These are phyloP conservation scores for Lontra canadensis DNA, from an alignment of 2,113 vertebrate genomes.

Conservation along the genomic window DNA sequence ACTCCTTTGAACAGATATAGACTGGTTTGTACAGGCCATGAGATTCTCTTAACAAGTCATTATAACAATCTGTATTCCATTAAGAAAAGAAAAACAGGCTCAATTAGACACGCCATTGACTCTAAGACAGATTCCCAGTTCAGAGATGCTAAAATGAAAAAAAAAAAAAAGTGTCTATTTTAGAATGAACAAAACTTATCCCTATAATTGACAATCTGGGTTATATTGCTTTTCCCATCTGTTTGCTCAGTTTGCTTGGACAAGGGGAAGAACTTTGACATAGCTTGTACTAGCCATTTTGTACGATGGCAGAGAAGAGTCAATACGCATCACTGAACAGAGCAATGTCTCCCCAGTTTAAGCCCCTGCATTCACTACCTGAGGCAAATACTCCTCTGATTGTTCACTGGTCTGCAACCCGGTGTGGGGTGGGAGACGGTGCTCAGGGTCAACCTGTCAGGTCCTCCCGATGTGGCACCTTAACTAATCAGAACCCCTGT, in stretches of 20 bases:
- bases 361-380: neutral
- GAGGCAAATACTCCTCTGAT: neutral
- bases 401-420: neutral
- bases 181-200: neutral
- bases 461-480: neutral
- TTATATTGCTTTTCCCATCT: neutral
- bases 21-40: neutral
- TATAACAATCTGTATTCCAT: neutral
- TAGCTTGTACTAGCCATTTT: neutral
- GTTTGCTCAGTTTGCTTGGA: neutral
- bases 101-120: neutral
- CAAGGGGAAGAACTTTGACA: neutral
- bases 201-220: neutral
- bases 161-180: neutral
- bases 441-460: neutral
- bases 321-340: neutral
- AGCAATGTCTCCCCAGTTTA: neutral
- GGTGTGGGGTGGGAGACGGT: neutral
- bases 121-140: conserved; percentile 7
- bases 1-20: neutral
- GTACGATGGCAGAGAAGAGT: neutral
- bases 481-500: neutral
- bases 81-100: neutral
- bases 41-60: neutral
- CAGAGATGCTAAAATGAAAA: neutral